A percentile compares a stretch with the other conserved stretches of the same genome.
Conservation (phyloP, 2,113 vertebrate species). For the Leptobrachium leishanense region DNA sequence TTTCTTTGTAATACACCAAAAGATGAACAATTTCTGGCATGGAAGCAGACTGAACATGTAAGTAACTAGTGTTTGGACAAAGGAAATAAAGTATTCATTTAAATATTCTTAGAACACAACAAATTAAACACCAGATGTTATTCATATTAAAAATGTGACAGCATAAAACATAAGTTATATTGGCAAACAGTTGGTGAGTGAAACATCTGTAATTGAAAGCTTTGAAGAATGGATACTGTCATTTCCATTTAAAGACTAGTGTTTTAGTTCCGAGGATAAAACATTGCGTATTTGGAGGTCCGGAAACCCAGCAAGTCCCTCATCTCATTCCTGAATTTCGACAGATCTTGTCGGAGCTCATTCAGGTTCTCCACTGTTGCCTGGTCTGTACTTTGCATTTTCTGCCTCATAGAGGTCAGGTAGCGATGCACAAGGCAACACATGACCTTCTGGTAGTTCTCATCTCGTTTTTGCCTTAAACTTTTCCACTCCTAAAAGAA, state of each 20-base stretch:
- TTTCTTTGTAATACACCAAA: too few species aligned
- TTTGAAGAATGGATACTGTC: conserved; percentile 52
- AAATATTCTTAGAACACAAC: too few species aligned
- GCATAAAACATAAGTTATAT: too few species aligned
- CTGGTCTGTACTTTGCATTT: conserved; percentile 96
- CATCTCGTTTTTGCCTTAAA: conserved; percentile 90
- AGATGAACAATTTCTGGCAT: too few species aligned
- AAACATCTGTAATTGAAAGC: conserved; percentile 32
- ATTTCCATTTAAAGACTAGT: background rate
- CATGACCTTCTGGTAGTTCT: conserved; percentile 99
- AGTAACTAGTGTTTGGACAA: too few species aligned
- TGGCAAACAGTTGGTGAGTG: too few species aligned
- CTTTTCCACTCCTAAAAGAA: conserved; percentile 91
- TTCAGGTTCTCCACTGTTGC: conserved; percentile 96
- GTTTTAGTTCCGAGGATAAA: conserved; percentile 89
- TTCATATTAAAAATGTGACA: too few species aligned
- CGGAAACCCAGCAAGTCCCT: conserved; percentile 94
- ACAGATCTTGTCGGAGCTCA: conserved; percentile 94
- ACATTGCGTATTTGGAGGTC: conserved; percentile 98
- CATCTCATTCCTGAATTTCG: conserved; percentile 97
- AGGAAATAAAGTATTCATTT: too few species aligned
- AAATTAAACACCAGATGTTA: too few species aligned
- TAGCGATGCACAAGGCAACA: conserved; percentile 97
- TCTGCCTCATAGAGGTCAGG: conserved; percentile 92
- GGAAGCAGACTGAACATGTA: too few species aligned